Percentiles rank a stretch among this genome's conserved stretches.
phyloP scores from a whole-genome alignment of 2,113 vertebrate species.

The Oplegnathus fasciatus region DNA sequence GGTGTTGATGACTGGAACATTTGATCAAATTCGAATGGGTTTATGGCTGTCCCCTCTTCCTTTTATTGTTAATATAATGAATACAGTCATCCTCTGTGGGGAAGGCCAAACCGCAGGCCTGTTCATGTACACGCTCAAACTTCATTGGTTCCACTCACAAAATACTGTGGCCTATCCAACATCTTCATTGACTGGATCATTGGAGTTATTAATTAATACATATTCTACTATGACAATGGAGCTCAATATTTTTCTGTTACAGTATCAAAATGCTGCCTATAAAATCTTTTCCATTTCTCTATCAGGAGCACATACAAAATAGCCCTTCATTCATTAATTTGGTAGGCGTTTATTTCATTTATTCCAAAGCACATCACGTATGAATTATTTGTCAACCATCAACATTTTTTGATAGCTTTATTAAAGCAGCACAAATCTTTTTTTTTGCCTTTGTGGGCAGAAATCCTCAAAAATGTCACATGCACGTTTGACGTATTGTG shows the following conservation, averaged over 20 bases:
- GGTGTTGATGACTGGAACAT: slow-evolving; percentile 66
- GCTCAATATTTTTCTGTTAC: neutral
- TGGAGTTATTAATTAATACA: neutral
- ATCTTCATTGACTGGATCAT: neutral
- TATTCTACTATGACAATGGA: neutral
- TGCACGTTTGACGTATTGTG: neutral
- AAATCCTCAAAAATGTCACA: too few relatives aligned
- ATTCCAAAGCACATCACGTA: too few relatives aligned
- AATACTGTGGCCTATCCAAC: neutral
- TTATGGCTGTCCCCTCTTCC: slow-evolving; percentile 34
- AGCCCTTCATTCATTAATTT: neutral
- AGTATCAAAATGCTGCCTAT: neutral
- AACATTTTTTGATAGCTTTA: too few relatives aligned
- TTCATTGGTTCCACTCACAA: neutral
- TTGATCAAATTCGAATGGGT: slow-evolving; percentile 54
- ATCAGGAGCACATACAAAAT: neutral
- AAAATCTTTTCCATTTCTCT: neutral
- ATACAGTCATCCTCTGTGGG: slow-evolving; percentile 40
- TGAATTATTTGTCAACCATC: too few relatives aligned
- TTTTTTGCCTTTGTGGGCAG: too few relatives aligned
- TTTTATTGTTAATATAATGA: slow-evolving; percentile 49
- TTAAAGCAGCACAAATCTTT: too few relatives aligned
- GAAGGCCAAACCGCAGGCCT: slow-evolving; percentile 49
- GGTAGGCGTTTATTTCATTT: too few relatives aligned
- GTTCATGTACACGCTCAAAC: slow-evolving; percentile 5